Evolutionary conservation across 2,888 invertebrate species (phyloP).

Genomic region (Polydrusus cervinus): DNA sequence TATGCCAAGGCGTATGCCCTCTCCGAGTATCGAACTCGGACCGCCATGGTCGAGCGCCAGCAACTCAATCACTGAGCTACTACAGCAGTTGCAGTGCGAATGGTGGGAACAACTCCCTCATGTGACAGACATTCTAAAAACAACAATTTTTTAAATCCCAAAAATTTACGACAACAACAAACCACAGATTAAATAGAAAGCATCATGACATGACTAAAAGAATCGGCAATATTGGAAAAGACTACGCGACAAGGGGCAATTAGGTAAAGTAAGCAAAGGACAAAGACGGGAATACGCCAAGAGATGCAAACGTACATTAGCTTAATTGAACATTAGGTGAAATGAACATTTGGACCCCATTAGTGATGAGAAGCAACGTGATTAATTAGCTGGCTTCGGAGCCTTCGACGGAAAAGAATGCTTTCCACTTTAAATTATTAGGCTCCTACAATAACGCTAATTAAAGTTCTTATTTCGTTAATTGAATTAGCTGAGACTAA

Average conservation of each 20-base stretch:
- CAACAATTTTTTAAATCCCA: too few relatives aligned
- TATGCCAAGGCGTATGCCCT: too few relatives aligned
- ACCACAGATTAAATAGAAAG: conserved; percentile 13
- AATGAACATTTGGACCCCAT: conserved; percentile 72
- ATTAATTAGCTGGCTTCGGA: conserved; percentile 69
- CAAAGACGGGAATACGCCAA: conserved; percentile 64
- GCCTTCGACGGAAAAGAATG: conserved; percentile 61
- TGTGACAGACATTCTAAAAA: too few relatives aligned
- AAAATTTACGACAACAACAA: not conserved
- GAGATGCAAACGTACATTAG: conserved; percentile 73
- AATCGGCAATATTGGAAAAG: conserved; percentile 32
- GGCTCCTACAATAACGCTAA: conserved; percentile 44
- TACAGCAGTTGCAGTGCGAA: too few relatives aligned
- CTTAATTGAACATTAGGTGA: conserved; percentile 74
- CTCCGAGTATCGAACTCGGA: too few relatives aligned
- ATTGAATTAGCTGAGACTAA: conserved; percentile 44
- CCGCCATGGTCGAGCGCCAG: too few relatives aligned
- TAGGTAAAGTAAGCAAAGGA: conserved; percentile 69
- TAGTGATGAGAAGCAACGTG: conserved; percentile 70
- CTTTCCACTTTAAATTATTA: conserved; percentile 64
- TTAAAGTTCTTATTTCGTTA: conserved; percentile 43
- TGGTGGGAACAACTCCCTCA: too few relatives aligned
- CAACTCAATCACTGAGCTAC: too few relatives aligned
- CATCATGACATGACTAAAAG: conserved; percentile 15
- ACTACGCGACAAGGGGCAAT: conserved; percentile 64